Conservation (phyloP, 2,113 vertebrate species). For the Phoenicopterus ruber region DNA sequence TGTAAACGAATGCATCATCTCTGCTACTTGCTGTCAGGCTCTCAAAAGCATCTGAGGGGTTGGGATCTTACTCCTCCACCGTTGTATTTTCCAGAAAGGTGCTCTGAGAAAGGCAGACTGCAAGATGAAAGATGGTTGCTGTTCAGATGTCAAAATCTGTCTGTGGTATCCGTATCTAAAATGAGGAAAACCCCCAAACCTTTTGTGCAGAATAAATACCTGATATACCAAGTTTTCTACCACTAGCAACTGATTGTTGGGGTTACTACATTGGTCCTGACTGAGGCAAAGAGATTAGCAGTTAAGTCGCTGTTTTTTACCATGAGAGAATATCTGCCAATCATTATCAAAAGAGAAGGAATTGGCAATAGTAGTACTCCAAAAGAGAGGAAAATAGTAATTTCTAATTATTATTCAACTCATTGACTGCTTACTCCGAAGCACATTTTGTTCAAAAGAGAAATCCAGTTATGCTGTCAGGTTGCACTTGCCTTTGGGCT, state of each 20-base stretch:
- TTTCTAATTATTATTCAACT: constrained; percentile 40
- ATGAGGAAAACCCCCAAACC: neutral
- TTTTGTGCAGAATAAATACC: neutral
- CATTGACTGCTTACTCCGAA: neutral
- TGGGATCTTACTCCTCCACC: neutral
- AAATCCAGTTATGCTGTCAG: neutral
- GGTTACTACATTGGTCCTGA: neutral
- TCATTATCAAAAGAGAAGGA: constrained; percentile 7
- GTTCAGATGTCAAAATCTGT: neutral
- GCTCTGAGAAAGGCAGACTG: neutral
- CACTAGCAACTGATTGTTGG: neutral
- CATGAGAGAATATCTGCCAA: neutral
- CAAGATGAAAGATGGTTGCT: neutral
- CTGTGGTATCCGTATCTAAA: neutral
- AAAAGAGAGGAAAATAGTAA: constrained; percentile 37
- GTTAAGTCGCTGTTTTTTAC: neutral
- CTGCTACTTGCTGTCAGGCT: neutral
- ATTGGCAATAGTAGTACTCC: neutral
- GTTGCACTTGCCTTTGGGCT: neutral
- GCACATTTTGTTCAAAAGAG: neutral
- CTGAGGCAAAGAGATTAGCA: neutral
- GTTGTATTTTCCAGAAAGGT: neutral
- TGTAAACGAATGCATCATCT: neutral
- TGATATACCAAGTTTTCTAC: neutral
- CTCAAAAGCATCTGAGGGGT: neutral